Evolutionary conservation across 2,113 vertebrate species (phyloP), one percentile per base, ranked within the genome.

Genomic region (Centropus unirufus): DNA sequence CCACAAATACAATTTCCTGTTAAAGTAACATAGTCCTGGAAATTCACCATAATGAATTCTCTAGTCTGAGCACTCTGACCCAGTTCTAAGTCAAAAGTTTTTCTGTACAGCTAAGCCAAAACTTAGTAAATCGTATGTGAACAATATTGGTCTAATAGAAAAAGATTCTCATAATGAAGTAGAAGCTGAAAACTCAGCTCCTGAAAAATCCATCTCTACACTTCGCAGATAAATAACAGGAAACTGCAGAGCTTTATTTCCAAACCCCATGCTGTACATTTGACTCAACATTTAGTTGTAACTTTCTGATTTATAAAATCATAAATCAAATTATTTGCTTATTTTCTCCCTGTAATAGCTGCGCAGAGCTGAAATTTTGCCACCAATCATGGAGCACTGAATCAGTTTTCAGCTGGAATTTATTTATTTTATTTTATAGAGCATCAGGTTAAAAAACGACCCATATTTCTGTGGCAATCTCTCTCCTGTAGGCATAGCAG

Each of bases 271-370:
- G 17, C 36, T 78, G 17, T 30, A 81, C 11, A 49, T 93, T 87
- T 91, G 80, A 58, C 61, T 93, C 87, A 86, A 44, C 15, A 73
- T 66, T 72, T 90, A 92, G 39, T n/a, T 94, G 49, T 59, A 84
- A n/a, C 24, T 76, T 84, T 88, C 42, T 73, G 69, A 63, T 76
- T 86, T 77, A 92, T 59, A 86, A 89, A 93, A 75, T 39, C 57
- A 88, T 89, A 94, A 92, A 95, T 87, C 80, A 85, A 90, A 87
- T 86, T 61, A 6, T 92, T 89, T 82, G 26, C 42, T 68, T 82
- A 76, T 91, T 79, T 94, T 44, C 66, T 92, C 49, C 61, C 22
- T 61, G 8, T 73, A 85, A 61, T 67, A 85, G 59, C 55, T 70
- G 26, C 51, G 84, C n/a, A 20, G 21, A 72, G 59, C 57, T 82